These are phyloP conservation scores for Lepidothrix coronata DNA, from an alignment of 2,113 vertebrate species.

Conservation along the genomic window DNA sequence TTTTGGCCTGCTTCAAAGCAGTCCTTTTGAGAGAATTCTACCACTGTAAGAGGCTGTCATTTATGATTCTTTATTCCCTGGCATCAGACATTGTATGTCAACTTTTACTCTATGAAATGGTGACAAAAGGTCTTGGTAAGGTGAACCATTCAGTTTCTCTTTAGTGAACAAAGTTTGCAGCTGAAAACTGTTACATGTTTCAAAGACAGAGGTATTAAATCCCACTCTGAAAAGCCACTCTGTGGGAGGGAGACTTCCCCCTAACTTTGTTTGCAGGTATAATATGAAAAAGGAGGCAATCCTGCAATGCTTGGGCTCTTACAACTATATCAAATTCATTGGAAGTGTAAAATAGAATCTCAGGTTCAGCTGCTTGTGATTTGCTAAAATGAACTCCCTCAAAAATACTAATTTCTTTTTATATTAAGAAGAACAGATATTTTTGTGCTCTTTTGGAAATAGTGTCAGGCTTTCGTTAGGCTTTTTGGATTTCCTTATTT, in stretches of 20 bases:
- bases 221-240: not conserved
- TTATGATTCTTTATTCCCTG: not conserved
- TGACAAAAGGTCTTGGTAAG: not conserved
- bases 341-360: not conserved
- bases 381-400: not conserved
- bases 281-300: not conserved
- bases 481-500: not conserved
- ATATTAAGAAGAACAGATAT: not conserved
- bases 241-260: not conserved
- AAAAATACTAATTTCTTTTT: not conserved
- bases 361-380: not conserved
- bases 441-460: not conserved
- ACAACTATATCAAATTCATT: not conserved
- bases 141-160: not conserved
- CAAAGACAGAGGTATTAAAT: not conserved
- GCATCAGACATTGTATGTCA: not conserved
- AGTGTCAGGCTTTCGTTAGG: not conserved
- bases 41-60: not conserved
- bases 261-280: not conserved
- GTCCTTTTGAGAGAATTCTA: not conserved
- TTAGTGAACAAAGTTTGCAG: not conserved
- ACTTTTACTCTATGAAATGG: not conserved
- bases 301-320: not conserved
- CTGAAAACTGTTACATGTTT: not conserved
- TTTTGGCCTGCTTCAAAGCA: constrained; percentile 1